Evolutionary conservation across 2,797 vertebrate species (phyloP), one percentile per base, ranked within the genome.

Genomic region (Mormyrus proboscirostris): DNA sequence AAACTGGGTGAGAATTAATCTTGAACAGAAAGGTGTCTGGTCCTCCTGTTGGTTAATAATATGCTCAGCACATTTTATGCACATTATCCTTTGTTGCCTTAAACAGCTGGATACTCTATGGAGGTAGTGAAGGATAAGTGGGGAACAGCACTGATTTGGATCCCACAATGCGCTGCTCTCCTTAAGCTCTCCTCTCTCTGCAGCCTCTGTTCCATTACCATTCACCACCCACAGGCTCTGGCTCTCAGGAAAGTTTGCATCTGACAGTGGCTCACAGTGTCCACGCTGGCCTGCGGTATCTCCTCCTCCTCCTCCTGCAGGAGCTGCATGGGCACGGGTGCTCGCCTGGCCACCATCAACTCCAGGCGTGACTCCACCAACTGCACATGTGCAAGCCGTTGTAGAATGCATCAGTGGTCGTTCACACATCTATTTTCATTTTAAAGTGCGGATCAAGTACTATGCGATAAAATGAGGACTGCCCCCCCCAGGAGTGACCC

Each of bases 311-410:
- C 93, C 14, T 90, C 12, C 53, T 94, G 93, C 88, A 96, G 92
- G 90, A 99, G 96, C 88, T 90, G 95, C 90, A 96, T 93, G 84
- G 98, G 92, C 92, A 97, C 86, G 53, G 96, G 94, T 82, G 95
- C 95, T 87, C 87, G 94, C 90, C 85, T 96, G 91, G 97, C 79
- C 38, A 96, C 96, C 95, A 98, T 95, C 90, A 93, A 95, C n/a
- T 95, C 96, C 92, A 99, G 95, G 38, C 92, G 96, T 1, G 93
- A 92, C 90, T 96, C 91, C 55, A 98, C 95, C 51, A 91, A 93
- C 98, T 99, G 92, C 4, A 38, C 47, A 90, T 5, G 87, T 85
- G 83, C 22, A 6, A 19, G 49, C n/a, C 59, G 41, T n/a, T 5
- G 38, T 2, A 41, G 49, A 87, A 57, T 0, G 8, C 76, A 10